Base-by-base conservation (phyloP, 2,113 vertebrate species). In the Oryzias javanicus region DNA sequence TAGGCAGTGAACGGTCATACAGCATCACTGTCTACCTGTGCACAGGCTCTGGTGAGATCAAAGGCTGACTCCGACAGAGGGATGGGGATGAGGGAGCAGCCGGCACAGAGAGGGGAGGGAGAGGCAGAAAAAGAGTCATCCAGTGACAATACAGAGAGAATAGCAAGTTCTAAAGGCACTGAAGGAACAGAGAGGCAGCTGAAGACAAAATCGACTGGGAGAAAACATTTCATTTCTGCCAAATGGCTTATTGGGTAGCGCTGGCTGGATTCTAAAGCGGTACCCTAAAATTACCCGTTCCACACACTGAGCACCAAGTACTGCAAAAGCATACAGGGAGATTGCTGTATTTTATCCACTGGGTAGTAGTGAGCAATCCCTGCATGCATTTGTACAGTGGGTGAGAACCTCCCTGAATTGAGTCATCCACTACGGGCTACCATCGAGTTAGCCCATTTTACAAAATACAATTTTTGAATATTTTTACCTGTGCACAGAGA, bases 11-110 rank as follows among this genome's bases (percentile, higher is more conserved):
- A 80, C 79, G 85, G 82, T 72, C 67, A 73, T 44, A 61, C 66
- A 75, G 77, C 85, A 80, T 86, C 81, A 82, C 74, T 81, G 85
- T 86, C 83, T 82, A 79, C 77, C 88, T 86, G 82, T 82, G 82
- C 60, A 73, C 80, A 56, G 42, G 74, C 68, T 65, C 79, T 69
- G 68, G 67, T 63, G 70, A 86, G 80, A 88, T 90, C 86, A 88
- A 88, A 88, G 80, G 49, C 77, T 70, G 70, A 66, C 67, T 70
- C 48, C 59, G 79, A 72, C 70, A 64, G 49, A 40, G 42, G 52
- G 49, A 61, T 42, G 79, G 49, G 49, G 20, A 50, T 27, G 62
- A 16, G 48, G 18, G 74, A 49, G 61, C 63, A 84, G 72, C 63
- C 62, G 68, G 49, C 66, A 78, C 64, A 82, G 18, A 78, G 68